Evolutionary conservation across 1,140 invertebrate genomes (phyloP), one percentile per base, ranked within the genome.

Genomic region (Drosophila rhopaloa): DNA sequence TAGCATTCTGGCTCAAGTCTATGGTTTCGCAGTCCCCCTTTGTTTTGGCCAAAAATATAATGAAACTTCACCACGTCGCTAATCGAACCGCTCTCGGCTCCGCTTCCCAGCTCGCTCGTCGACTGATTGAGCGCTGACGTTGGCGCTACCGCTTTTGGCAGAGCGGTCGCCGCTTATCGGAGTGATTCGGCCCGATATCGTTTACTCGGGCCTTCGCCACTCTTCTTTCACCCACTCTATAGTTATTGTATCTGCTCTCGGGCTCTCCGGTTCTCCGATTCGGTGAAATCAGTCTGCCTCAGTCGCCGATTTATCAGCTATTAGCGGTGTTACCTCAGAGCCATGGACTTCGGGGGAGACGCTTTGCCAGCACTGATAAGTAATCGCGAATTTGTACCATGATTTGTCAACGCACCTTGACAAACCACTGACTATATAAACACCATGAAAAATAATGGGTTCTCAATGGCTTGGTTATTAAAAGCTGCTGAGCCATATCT

Each of bases 51-150:
- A 16, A 60, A 60, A 56, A 44, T 70, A 57, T 46, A 61, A 59
- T 72, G 55, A 77, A 75, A 81, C 76, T 79, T 81, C 84, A 88
- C 83, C 84, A 89, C 84, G 83, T 88, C 80, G 83, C 66, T 83
- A 76, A 79, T 88, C 84, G 76, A 88, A 79, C 55, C 75, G 54
- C 60, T 83, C 46, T 51, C 48, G 29, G 66, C 67, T 67, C 72
- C 62, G 75, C 56, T 65, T 58, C 48, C 68, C 81, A 65, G 82
- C 68, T 75, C 61, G 76, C 72, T 88, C 61, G 76, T 72, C 81
- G 82, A 76, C 84, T 88, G 83, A 89, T 88, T 88, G 83, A 84
- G 67, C 56, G 68, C 60, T 70, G 77, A 63, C 78, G 66, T 66
- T 58, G 66, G 27, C 71, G 61, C 60, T 44, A 72, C 44, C 46